phyloP scores from a whole-genome alignment of 2,113 vertebrate genomes.

The Fulmarus glacialis region DNA sequence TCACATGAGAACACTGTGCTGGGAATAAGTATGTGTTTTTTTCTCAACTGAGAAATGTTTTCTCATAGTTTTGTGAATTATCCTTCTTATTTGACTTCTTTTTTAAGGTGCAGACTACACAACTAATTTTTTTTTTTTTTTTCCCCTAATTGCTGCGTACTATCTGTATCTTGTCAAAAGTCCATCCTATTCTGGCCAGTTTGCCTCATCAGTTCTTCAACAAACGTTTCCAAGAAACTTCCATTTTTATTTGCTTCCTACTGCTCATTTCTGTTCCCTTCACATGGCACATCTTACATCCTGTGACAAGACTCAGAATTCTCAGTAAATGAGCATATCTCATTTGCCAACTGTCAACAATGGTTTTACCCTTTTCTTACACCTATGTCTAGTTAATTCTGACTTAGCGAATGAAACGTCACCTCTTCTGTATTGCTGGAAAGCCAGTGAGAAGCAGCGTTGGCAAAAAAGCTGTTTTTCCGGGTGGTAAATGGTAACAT shows the following conservation, averaged over 20 bases:
- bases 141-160: not conserved
- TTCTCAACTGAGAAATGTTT: accelerated
- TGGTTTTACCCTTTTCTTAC: not conserved
- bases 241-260: not conserved
- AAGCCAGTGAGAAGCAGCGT: not conserved
- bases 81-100: not conserved
- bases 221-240: not conserved
- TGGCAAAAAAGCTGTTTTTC: not conserved
- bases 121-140: accelerated
- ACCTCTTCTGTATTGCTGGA: not conserved
- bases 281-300: not conserved
- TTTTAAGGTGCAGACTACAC: not conserved
- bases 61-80: not conserved
- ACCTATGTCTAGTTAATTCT: not conserved
- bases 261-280: not conserved
- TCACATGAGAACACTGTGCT: not conserved
- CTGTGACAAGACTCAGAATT: not conserved
- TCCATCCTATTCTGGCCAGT: not conserved
- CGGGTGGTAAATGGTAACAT: not conserved
- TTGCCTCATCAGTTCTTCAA: not conserved
- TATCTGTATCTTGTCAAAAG: not conserved
- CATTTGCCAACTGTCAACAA: not conserved
- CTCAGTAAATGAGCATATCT: not conserved
- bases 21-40: not conserved
- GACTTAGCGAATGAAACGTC: not conserved